Percentiles rank a stretch among this genome's conserved stretches.
Evolutionary conservation across 2,797 vertebrate genomes (phyloP).

Genomic region (Trichosurus vulpecula): DNA sequence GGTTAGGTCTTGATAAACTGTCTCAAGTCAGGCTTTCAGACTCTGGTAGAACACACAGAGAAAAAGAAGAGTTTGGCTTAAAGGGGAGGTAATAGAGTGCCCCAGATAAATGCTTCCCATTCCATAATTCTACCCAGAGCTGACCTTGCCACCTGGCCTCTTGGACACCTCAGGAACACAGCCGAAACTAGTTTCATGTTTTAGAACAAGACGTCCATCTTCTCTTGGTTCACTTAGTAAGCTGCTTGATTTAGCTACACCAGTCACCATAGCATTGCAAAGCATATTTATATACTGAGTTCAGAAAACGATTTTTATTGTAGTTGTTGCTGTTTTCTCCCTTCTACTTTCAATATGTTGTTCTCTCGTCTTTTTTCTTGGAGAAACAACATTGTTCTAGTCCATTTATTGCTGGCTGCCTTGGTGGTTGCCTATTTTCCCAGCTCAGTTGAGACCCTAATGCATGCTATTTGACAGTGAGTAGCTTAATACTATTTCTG

Average conservation of each 20-base stretch:
- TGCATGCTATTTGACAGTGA: neutral
- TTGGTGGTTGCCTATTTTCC: neutral
- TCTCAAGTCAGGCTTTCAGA: neutral
- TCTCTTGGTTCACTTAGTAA: slow-evolving; percentile 49
- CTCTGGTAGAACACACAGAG: neutral
- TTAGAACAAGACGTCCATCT: neutral
- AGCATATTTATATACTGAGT: slow-evolving; percentile 34
- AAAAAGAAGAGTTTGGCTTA: neutral
- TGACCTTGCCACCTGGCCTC: slow-evolving; percentile 7
- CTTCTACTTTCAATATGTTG: slow-evolving; percentile 30
- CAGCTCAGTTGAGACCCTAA: neutral
- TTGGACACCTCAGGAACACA: neutral
- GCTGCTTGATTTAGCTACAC: slow-evolving; percentile 38
- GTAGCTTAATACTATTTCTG: neutral
- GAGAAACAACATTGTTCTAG: neutral
- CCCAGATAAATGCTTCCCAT: neutral
- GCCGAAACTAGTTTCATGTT: neutral
- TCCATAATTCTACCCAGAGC: neutral
- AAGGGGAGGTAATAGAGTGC: neutral
- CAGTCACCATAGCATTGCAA: neutral
- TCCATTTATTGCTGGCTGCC: neutral
- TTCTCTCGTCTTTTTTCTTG: slow-evolving; percentile 31
- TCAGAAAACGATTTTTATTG: neutral
- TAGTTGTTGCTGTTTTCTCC: slow-evolving; percentile 9
- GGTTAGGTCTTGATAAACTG: neutral